Base-by-base conservation (phyloP, 2,113 vertebrate species). In the Paedocypris sp. region DNA sequence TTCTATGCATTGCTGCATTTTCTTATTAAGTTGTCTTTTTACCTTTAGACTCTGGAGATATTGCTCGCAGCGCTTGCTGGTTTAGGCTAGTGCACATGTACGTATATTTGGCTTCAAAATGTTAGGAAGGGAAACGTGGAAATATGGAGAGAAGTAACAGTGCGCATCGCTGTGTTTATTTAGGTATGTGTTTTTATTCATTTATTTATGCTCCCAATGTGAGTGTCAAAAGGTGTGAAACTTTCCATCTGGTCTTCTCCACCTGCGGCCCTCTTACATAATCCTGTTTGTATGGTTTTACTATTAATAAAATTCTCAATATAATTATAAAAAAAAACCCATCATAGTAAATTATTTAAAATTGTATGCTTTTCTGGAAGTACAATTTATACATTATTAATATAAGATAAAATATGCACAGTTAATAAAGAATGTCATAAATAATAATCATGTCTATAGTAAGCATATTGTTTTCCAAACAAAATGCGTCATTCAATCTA, bases 181-280 rank as follows among this genome's bases (percentile, higher is more conserved):
- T 48, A 7, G 32, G 50, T 62, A 51, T 62, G 51, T 42, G 20
- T 29, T 25, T 51, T 49, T 22, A 39, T n/a, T 45, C 33, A 23
- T 64, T 56, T 45, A 42, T 18, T 54, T 53, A 25, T 29, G 13
- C 22, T 58, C 26, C 46, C 38, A 29, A 39, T 42, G 12, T 43
- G 47, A 46, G 35, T 6, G 11, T 18, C 36, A 63, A 60, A 61
- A 58, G 62, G 65, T 38, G 59, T 25, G 33, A 33, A 45, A 35
- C 47, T 39, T 32, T 41, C 48, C 57, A 62, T 65, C 36, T 56
- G 57, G 28, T 36, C 42, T 41, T 52, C 49, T 31, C 20, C 60
- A 64, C 50, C 63, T 51, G 48, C 39, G 46, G 29, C 63, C 10
- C 29, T 57, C 35, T 66, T 69, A 66, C 15, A 32, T 15, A 62